These are phyloP conservation scores for Pachyseris speciosa DNA, from an alignment of 64 coral and sea anemone genomes.

Conservation along the genomic window DNA sequence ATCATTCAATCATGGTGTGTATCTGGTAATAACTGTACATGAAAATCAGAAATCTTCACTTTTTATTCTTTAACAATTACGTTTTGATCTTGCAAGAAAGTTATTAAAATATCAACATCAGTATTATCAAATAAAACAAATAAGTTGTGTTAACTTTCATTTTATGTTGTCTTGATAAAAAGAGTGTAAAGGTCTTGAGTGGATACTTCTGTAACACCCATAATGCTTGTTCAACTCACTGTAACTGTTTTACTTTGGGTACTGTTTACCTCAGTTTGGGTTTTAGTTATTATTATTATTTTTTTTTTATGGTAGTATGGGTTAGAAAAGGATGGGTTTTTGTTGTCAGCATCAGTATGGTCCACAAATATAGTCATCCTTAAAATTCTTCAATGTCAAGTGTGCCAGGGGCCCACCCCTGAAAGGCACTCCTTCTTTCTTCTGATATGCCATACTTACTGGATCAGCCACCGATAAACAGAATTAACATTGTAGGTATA, in stretches of 20 bases:
- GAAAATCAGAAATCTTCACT: not conserved
- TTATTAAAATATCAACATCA: not conserved
- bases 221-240: not conserved
- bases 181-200: not conserved
- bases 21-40: not conserved
- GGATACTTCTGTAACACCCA: not conserved
- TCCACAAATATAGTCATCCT: not conserved
- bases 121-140: not conserved
- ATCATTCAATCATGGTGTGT: too few relatives aligned
- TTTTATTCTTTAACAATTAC: too few relatives aligned
- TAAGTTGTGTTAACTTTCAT: not conserved
- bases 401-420: not conserved
- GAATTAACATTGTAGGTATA: not conserved
- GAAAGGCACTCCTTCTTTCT: not conserved
- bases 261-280: not conserved
- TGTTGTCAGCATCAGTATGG: not conserved
- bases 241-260: not conserved
- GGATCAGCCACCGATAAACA: not conserved
- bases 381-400: not conserved
- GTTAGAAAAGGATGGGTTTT: not conserved
- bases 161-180: not conserved
- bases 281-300: not conserved
- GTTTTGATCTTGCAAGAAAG: not conserved
- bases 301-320: not conserved
- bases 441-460: not conserved